phyloP scores from a whole-genome alignment of 1,140 invertebrate species.

The Theocolax elegans region DNA sequence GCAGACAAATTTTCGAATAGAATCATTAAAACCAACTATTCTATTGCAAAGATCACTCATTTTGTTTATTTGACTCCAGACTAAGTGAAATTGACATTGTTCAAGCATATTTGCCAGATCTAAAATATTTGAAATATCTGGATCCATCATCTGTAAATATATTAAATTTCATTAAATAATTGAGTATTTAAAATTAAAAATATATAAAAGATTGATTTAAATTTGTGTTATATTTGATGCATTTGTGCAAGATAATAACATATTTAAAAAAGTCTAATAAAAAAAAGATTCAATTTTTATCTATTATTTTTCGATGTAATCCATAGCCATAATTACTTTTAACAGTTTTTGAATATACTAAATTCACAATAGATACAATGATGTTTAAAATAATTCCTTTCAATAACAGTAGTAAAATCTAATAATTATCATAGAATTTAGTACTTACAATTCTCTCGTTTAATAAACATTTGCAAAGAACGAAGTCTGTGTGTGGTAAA shows the following conservation, averaged over 20 bases:
- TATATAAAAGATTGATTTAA: neutral
- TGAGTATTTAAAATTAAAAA: constrained; percentile 21
- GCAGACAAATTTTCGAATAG: constrained; percentile 96
- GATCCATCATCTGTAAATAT: constrained; percentile 79
- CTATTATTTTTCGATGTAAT: no score
- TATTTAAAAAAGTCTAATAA: no score
- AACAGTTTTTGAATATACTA: no score
- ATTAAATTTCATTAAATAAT: constrained; percentile 35
- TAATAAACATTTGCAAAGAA: constrained; percentile 94
- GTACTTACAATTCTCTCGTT: constrained; percentile 82
- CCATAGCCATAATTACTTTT: no score
- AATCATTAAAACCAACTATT: constrained; percentile 94
- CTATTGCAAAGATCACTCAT: constrained; percentile 78
- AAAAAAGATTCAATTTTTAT: no score
- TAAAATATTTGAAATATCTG: constrained; percentile 86
- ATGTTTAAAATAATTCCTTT: no score
- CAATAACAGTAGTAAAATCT: no score
- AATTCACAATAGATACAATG: no score
- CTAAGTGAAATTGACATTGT: constrained; percentile 91
- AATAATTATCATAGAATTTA: no score
- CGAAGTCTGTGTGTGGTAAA: constrained; percentile 96
- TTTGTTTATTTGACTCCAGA: constrained; percentile 83
- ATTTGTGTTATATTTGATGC: no score
- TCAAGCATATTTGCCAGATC: constrained; percentile 91
- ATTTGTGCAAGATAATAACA: no score